Evolutionary conservation across 2,888 invertebrate species (phyloP).

Genomic region (Dastarcus helophoroides): DNA sequence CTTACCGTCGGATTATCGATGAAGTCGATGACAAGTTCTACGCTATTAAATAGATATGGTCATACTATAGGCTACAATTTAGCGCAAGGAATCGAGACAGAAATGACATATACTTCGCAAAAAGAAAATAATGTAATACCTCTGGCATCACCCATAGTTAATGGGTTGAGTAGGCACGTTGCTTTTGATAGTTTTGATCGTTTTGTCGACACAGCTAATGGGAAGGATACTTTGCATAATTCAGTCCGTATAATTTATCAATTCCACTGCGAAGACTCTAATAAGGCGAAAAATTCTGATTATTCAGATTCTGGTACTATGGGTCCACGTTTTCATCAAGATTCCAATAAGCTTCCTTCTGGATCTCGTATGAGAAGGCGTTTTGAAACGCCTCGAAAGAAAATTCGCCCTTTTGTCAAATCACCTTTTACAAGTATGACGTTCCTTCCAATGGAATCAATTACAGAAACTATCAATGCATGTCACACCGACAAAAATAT

Average conservation of each 20-base stretch:
- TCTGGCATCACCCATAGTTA: slow-evolving; percentile 17
- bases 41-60: slow-evolving; percentile 20
- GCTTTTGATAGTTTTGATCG: slow-evolving; percentile 25
- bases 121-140: slow-evolving; percentile 19
- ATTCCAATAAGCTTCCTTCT: not conserved
- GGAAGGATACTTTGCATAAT: slow-evolving; percentile 22
- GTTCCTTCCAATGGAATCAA: slow-evolving; percentile 3
- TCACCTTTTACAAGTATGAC: slow-evolving; percentile 5
- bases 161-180: slow-evolving; percentile 20
- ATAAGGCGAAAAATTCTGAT: slow-evolving; percentile 14
- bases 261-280: slow-evolving; percentile 14
- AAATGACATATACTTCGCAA: slow-evolving; percentile 16
- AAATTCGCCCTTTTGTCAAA: not conserved
- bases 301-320: slow-evolving; percentile 12
- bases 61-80: slow-evolving; percentile 21
- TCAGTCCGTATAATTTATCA: slow-evolving; percentile 23
- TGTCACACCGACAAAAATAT: slow-evolving; percentile 8
- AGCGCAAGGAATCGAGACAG: slow-evolving; percentile 23
- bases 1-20: slow-evolving; percentile 17
- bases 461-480: slow-evolving; percentile 5
- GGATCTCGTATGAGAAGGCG: slow-evolving; percentile 13
- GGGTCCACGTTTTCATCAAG: slow-evolving; percentile 3
- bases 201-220: slow-evolving; percentile 20
- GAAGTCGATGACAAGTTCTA: slow-evolving; percentile 18
- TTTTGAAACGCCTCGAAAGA: slow-evolving; percentile 2